Percentiles rank a stretch among this genome's conserved stretches.
phyloP scores from a whole-genome alignment of 2,113 vertebrate species.

The Chiloscyllium plagiosum region DNA sequence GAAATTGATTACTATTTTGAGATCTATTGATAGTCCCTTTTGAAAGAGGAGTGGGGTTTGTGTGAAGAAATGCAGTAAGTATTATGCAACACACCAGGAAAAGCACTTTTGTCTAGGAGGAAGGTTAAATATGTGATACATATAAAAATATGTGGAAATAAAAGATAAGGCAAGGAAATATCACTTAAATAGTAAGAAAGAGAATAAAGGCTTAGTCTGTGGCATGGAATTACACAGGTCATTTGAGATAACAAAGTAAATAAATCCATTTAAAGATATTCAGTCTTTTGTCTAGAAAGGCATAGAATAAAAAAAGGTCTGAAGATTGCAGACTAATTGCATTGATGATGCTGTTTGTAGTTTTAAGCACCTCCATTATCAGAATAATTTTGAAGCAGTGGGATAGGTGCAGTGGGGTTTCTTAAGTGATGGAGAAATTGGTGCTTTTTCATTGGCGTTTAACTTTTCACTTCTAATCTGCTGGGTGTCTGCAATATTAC shows the following conservation, averaged over 20 bases:
- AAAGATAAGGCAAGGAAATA: neutral
- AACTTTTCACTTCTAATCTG: neutral
- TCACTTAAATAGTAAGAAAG: neutral
- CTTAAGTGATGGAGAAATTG: too few relatives aligned
- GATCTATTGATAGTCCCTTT: neutral
- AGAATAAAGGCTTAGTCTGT: neutral
- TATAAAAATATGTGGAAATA: neutral
- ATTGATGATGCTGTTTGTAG: neutral
- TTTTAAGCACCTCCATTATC: neutral
- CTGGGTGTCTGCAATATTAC: neutral
- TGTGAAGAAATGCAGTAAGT: neutral
- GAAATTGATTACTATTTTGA: neutral
- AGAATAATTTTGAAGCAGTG: neutral
- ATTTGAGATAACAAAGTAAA: neutral
- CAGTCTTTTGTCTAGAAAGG: too few relatives aligned
- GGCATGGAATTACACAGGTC: neutral
- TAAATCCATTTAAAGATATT: neutral
- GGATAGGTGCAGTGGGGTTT: neutral
- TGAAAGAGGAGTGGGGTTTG: neutral
- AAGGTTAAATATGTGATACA: neutral
- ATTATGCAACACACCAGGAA: neutral
- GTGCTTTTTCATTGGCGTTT: neutral
- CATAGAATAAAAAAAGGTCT: too few relatives aligned
- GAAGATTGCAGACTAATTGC: neutral
- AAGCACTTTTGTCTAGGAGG: neutral